These are phyloP conservation scores for Sorex araneus DNA, from an alignment of 2,113 vertebrate species.

Conservation along the genomic window DNA sequence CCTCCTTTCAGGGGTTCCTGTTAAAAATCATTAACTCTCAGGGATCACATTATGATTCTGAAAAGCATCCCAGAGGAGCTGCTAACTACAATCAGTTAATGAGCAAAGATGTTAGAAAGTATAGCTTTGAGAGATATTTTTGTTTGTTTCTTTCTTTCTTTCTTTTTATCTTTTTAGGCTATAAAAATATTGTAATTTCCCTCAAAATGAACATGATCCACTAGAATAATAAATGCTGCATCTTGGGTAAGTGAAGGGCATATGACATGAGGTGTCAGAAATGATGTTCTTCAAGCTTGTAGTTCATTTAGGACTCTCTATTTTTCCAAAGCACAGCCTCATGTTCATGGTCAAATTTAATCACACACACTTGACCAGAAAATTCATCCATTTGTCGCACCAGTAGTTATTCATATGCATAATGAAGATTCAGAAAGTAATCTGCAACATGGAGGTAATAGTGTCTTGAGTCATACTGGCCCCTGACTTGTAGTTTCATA, in stretches of 20 bases:
- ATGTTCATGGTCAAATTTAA: neutral
- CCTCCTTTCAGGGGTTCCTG: slow-evolving; percentile 22
- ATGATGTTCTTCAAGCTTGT: slow-evolving; percentile 13
- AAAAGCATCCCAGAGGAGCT: slow-evolving; percentile 28
- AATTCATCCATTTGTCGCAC: neutral
- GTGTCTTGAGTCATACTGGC: neutral
- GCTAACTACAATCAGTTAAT: slow-evolving; percentile 59
- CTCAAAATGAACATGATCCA: neutral
- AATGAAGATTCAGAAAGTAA: neutral
- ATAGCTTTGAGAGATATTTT: neutral
- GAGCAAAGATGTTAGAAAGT: neutral
- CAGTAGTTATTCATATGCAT: neutral
- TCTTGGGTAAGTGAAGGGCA: neutral
- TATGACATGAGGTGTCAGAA: neutral
- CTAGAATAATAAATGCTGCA: neutral
- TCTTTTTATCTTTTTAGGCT: neutral
- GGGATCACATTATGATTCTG: slow-evolving; percentile 7
- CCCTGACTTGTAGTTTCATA: neutral
- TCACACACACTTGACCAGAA: neutral
- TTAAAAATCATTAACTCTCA: slow-evolving; percentile 26
- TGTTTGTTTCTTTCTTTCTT: neutral
- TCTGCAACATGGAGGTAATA: neutral
- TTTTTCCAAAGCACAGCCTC: neutral
- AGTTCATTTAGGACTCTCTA: neutral
- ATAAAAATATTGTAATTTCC: neutral